Evolutionary conservation across 2,113 vertebrate species (phyloP).

Genomic region (Siphamia tubifer): DNA sequence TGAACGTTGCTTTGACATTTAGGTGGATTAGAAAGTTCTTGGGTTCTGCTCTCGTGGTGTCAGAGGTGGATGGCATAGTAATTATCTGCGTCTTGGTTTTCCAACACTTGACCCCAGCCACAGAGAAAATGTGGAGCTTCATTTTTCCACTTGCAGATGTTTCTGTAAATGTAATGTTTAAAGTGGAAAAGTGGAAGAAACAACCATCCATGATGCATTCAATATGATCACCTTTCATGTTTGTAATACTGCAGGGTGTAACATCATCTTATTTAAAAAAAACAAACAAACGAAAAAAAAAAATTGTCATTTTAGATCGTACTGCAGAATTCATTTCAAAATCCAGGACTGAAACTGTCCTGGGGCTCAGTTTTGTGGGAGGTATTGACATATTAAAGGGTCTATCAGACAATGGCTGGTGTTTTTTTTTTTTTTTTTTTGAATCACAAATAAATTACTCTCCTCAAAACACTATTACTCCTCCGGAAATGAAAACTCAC

Average conservation of each 20-base stretch:
- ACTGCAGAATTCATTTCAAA: slow-evolving; percentile 53
- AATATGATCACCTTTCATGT: slow-evolving; percentile 34
- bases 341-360: slow-evolving; percentile 32
- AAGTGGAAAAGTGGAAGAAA: slow-evolving; percentile 22
- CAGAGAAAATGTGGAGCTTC: neutral
- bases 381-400: slow-evolving; percentile 65
- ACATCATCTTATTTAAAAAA: slow-evolving; percentile 4
- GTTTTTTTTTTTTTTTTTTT: slow-evolving; percentile 20
- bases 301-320: slow-evolving; percentile 49
- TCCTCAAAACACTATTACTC: slow-evolving; percentile 71
- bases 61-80: slow-evolving; percentile 67
- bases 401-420: slow-evolving; percentile 59
- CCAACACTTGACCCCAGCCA: slow-evolving; percentile 21
- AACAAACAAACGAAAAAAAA: neutral
- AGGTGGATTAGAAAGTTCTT: slow-evolving; percentile 74
- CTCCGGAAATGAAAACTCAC: slow-evolving; percentile 70
- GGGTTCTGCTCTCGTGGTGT: slow-evolving; percentile 65
- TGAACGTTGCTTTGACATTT: slow-evolving; percentile 71
- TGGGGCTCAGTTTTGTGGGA: slow-evolving; percentile 40
- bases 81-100: slow-evolving; percentile 61
- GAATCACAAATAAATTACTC: slow-evolving; percentile 69
- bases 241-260: neutral
- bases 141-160: neutral
- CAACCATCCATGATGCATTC: slow-evolving; percentile 3
- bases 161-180: slow-evolving; percentile 3